Evolutionary conservation across 2,113 vertebrate genomes (phyloP).

Genomic region (Capricornis sumatraensis): DNA sequence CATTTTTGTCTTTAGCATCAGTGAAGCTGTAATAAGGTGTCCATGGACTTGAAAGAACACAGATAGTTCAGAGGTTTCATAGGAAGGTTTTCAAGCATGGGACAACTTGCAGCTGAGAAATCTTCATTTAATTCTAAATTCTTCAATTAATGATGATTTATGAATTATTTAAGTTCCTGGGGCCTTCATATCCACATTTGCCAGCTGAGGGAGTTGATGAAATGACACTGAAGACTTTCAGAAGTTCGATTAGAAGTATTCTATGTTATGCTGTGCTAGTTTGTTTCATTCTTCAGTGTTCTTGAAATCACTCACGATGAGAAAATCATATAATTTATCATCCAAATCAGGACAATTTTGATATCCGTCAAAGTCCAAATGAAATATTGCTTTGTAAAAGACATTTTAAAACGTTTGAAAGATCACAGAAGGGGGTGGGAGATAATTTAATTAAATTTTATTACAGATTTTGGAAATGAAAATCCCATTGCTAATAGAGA

Average conservation of each 20-base stretch:
- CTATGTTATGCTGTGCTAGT: neutral
- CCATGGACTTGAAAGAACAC: neutral
- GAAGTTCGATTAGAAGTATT: neutral
- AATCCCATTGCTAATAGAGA: neutral
- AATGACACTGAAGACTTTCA: neutral
- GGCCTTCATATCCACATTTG: neutral
- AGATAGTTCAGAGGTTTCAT: neutral
- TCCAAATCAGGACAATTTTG: neutral
- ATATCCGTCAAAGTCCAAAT: neutral
- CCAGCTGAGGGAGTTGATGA: neutral
- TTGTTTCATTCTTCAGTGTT: neutral
- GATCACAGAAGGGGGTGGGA: neutral
- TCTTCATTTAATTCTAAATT: neutral
- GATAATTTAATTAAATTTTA: neutral
- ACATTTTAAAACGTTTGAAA: constrained; percentile 27
- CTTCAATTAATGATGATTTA: neutral
- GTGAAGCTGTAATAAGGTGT: neutral
- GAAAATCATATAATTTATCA: constrained; percentile 14
- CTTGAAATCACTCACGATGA: neutral
- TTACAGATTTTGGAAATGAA: neutral
- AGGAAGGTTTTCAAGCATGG: neutral
- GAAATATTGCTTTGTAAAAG: neutral
- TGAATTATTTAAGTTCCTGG: neutral
- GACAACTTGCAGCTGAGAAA: neutral
- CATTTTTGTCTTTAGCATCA: neutral